These are phyloP conservation scores for Amazona finschi DNA, from an alignment of 2,797 vertebrate genomes.

Conservation along the genomic window DNA sequence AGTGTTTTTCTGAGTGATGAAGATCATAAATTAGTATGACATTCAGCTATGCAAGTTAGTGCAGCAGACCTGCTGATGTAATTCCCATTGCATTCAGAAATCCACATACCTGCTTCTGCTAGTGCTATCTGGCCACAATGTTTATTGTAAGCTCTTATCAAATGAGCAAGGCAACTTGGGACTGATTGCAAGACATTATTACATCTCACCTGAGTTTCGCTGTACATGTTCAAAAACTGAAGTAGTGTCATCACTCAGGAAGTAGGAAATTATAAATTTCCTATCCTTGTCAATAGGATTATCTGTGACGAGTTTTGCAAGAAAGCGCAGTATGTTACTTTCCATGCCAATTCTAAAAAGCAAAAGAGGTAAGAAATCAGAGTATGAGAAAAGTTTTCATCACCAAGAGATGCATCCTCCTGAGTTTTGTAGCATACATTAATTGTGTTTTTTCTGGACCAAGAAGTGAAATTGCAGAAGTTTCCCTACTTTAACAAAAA, in stretches of 20 bases:
- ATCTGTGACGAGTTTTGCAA: conserved; percentile 78
- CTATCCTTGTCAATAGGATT: conserved; percentile 73
- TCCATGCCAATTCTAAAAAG: conserved; percentile 77
- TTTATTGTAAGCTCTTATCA: neutral
- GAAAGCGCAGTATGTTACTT: conserved; percentile 82
- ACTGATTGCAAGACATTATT: neutral
- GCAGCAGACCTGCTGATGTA: neutral
- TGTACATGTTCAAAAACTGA: conserved; percentile 81
- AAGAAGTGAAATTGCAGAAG: neutral
- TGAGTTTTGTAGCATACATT: neutral
- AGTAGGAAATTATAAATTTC: conserved; percentile 86
- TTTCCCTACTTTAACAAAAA: neutral
- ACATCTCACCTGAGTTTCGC: conserved; percentile 84
- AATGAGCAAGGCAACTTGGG: neutral
- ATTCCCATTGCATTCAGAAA: neutral
- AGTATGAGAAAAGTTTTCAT: neutral
- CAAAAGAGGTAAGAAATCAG: neutral
- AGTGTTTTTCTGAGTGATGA: neutral
- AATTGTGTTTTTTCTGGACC: neutral
- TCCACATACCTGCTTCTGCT: neutral
- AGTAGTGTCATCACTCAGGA: conserved; percentile 86
- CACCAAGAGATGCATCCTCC: neutral
- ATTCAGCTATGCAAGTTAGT: neutral
- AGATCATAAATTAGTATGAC: neutral
- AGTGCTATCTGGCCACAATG: neutral